These are phyloP conservation scores for Oscheius myriophilus DNA, from an alignment of 2,888 invertebrate genomes.

Conservation along the genomic window DNA sequence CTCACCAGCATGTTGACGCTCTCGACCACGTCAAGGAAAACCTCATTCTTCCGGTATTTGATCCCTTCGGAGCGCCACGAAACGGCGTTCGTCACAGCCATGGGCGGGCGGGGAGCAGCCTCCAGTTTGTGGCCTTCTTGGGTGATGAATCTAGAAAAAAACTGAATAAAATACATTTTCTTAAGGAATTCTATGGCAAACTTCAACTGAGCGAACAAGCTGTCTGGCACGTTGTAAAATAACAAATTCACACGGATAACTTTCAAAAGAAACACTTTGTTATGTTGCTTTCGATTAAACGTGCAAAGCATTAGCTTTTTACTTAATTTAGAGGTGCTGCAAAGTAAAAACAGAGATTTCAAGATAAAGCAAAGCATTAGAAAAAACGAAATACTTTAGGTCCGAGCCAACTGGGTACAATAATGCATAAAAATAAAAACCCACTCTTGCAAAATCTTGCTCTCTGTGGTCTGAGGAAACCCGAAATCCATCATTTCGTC, in stretches of 20 bases:
- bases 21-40: conserved; percentile 97
- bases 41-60: conserved; percentile 98
- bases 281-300: too few relatives aligned
- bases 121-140: conserved; percentile 97
- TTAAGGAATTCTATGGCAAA: background rate
- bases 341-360: too few relatives aligned
- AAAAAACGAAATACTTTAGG: too few relatives aligned
- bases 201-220: too few relatives aligned
- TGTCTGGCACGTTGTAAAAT: background rate
- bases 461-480: conserved; percentile 95
- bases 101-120: conserved; percentile 90
- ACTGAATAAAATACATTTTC: background rate
- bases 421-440: conserved; percentile 43
- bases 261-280: too few relatives aligned
- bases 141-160: conserved; percentile 82
- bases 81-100: conserved; percentile 99
- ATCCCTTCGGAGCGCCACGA: conserved; percentile 98
- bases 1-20: conserved; percentile 88
- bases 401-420: background rate
- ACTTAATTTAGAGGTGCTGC: too few relatives aligned
- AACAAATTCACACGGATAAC: too few relatives aligned
- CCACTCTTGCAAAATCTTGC: conserved; percentile 92
- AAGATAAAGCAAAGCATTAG: too few relatives aligned
- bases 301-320: too few relatives aligned
- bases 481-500: conserved; percentile 98